Conservation (phyloP, 2,888 invertebrate genomes). For the Punctoribates punctum region DNA sequence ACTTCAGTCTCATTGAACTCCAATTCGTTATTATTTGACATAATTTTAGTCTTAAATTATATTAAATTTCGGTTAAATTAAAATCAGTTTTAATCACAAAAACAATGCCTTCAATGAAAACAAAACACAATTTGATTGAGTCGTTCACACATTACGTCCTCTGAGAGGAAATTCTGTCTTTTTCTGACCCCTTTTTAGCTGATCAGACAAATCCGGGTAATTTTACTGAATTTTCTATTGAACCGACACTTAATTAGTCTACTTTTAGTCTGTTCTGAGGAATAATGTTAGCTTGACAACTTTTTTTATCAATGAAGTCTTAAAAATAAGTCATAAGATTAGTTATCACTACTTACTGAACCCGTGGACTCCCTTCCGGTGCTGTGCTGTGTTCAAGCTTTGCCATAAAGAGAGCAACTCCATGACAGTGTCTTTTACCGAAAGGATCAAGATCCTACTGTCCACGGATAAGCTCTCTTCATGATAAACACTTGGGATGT, state of each 20-base stretch:
- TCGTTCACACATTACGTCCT: background rate
- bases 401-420: slow-evolving; percentile 99
- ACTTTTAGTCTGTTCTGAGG: too few relatives aligned
- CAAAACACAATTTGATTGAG: background rate
- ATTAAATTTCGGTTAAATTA: background rate
- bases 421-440: slow-evolving; percentile 82
- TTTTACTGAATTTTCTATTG: too few relatives aligned
- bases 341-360: too few relatives aligned
- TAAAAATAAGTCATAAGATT: too few relatives aligned
- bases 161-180: too few relatives aligned
- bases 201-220: too few relatives aligned
- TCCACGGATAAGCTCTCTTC: slow-evolving; percentile 99
- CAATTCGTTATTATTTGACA: background rate
- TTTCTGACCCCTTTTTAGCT: too few relatives aligned
- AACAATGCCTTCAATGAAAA: background rate
- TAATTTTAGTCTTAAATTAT: background rate
- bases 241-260: too few relatives aligned
- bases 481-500: slow-evolving; percentile 56
- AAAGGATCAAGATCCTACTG: slow-evolving; percentile 70
- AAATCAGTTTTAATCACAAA: background rate
- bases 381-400: too few relatives aligned
- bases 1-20: background rate
- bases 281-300: too few relatives aligned
- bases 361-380: too few relatives aligned
- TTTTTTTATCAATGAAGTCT: too few relatives aligned